These are phyloP conservation scores for Notamacropus eugenii DNA, from an alignment of 2,797 vertebrate species.

Conservation along the genomic window DNA sequence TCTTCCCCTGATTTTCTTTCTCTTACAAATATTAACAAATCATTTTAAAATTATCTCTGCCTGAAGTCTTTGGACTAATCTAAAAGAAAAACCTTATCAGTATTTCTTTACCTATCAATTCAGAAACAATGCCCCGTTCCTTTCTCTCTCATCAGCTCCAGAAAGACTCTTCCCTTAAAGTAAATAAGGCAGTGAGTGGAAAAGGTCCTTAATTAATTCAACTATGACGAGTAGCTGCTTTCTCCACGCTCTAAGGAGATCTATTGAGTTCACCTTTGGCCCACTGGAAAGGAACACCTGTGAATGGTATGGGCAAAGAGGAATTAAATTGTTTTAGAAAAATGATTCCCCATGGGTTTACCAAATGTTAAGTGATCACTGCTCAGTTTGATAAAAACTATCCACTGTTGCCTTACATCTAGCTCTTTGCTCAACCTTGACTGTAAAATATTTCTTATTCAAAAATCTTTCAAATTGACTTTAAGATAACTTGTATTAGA, in stretches of 20 bases:
- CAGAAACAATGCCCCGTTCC: neutral
- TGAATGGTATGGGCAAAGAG: neutral
- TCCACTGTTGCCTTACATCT: neutral
- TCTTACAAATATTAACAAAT: neutral
- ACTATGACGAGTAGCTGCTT: neutral
- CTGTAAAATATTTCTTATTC: neutral
- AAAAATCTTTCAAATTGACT: neutral
- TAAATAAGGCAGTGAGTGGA: neutral
- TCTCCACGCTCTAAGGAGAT: neutral
- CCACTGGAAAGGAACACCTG: neutral
- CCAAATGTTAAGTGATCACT: neutral
- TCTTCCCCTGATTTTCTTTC: neutral
- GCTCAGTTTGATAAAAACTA: neutral
- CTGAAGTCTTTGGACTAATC: neutral
- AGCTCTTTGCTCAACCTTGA: neutral
- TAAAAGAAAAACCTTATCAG: neutral
- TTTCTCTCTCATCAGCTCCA: neutral
- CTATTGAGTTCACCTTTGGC: neutral
- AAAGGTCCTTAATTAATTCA: neutral
- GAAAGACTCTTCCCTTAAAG: neutral
- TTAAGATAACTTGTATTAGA: neutral
- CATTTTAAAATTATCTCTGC: neutral
- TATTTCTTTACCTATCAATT: neutral
- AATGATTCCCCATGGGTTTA: neutral
- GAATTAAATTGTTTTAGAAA: neutral